Percentiles rank a stretch among this genome's conserved stretches.
Evolutionary conservation across 2,888 invertebrate species (phyloP).

Genomic region (Pharmacophagus antenor): DNA sequence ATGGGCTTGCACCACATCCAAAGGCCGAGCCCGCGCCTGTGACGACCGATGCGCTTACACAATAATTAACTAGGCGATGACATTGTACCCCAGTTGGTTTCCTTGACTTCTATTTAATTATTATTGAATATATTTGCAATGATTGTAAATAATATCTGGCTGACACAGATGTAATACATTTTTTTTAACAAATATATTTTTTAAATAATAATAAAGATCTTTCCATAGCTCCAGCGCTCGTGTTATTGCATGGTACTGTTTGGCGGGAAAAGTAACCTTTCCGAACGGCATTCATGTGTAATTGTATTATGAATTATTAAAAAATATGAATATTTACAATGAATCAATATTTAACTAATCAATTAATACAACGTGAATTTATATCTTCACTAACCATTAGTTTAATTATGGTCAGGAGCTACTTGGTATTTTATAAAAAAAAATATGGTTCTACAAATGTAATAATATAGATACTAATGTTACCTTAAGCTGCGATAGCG

Average conservation of each 20-base stretch:
- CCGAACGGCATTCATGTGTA: not conserved
- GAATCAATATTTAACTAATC: no score
- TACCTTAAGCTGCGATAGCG: not conserved
- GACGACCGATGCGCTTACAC: conserved; percentile 28
- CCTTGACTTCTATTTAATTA: not conserved
- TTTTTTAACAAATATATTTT: no score
- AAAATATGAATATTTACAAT: no score
- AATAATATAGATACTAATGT: not conserved
- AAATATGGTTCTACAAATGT: not conserved
- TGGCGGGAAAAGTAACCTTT: not conserved
- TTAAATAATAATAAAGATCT: no score
- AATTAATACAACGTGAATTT: no score
- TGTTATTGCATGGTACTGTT: no score
- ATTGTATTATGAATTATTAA: no score
- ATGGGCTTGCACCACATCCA: conserved; percentile 65
- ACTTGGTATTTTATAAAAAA: not conserved
- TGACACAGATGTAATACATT: no score
- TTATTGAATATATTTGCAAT: not conserved
- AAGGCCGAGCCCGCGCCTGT: conserved; percentile 33
- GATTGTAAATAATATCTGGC: not conserved
- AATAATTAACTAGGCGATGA: conserved; percentile 51
- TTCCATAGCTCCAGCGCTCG: no score
- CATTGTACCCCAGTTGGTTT: conserved; percentile 28
- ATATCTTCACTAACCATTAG: no score
- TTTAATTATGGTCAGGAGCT: no score